Evolutionary conservation across 2,113 vertebrate genomes (phyloP).

Genomic region (Eonycteris spelaea): DNA sequence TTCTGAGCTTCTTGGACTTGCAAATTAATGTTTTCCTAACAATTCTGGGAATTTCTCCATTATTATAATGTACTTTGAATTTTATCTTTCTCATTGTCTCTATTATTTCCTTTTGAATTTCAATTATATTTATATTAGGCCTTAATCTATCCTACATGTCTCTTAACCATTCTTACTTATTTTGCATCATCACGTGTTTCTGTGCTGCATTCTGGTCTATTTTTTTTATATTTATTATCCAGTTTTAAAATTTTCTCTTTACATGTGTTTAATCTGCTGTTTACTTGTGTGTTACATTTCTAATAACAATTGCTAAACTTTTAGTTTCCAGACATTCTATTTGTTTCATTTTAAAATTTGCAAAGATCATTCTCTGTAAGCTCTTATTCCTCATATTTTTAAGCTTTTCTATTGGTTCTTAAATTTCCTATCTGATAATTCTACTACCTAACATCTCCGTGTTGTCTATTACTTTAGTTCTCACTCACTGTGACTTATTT

Average conservation of each 20-base stretch:
- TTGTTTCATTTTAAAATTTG: conserved; percentile 1
- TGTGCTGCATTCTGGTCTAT: background rate
- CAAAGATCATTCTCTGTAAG: background rate
- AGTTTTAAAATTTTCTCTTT: background rate
- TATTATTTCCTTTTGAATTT: background rate
- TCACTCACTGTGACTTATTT: background rate
- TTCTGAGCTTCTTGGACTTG: background rate
- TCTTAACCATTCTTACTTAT: background rate
- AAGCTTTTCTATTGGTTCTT: background rate
- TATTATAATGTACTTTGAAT: background rate
- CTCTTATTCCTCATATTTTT: background rate
- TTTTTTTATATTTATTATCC: background rate
- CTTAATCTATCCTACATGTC: background rate
- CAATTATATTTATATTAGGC: background rate
- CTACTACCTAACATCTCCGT: background rate
- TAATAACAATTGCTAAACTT: background rate
- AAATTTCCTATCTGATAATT: conserved; percentile 11
- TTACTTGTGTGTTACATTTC: background rate
- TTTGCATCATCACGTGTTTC: background rate
- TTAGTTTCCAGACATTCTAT: background rate
- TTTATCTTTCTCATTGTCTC: background rate
- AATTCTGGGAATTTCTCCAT: background rate
- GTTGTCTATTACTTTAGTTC: background rate
- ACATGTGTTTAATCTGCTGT: background rate
- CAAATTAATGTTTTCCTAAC: background rate